Base-by-base conservation (phyloP, 1,140 invertebrate species). In the Drosophila insularis region DNA sequence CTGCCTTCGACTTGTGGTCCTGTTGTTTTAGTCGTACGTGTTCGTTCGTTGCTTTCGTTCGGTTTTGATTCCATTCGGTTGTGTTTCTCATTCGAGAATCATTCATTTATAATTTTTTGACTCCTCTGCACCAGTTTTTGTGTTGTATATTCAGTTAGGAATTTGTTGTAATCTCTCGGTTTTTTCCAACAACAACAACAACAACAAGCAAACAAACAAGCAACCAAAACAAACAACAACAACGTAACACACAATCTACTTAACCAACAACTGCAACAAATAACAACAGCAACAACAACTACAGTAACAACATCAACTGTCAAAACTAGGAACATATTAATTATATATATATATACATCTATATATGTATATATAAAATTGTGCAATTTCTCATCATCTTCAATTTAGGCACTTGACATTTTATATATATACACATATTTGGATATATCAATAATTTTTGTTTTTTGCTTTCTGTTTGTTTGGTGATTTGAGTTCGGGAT, bases 21-120 rank as follows among this genome's bases (percentile, higher is more conserved):
- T 77, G 80, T 68, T 56, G 58, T 66, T 76, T 91, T 85, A 91
- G 90, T 91, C 90, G 90, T 91, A 87, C 89, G 89, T 91, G 89
- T 91, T 91, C 89, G 90, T 91, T 90, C 90, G 90, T 91, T 91
- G 90, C 90, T 91, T 91, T 91, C 90, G 90, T 91, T 91, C 90
- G 89, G 90, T 91, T 90, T 90, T 89, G 86, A 89, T 89, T 89
- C 84, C 80, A 89, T 89, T 89, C 84, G 84, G 84, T 89, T 89
- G 84, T 89, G 84, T 89, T 89, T 89, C 84, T 89, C 84, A 56
- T 89, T 91, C 90, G 90, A 91, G 90, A 91, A 89, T 19, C 90
- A 91, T 91, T 91, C 90, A 91, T 91, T 91, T 91, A 84, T 90
- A 89, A 90, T 90, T 91, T 91, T 91, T 86, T 90, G 80, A 90